phyloP scores from a whole-genome alignment of 1,140 invertebrate species.

The Caenorhabditis brenneri region DNA sequence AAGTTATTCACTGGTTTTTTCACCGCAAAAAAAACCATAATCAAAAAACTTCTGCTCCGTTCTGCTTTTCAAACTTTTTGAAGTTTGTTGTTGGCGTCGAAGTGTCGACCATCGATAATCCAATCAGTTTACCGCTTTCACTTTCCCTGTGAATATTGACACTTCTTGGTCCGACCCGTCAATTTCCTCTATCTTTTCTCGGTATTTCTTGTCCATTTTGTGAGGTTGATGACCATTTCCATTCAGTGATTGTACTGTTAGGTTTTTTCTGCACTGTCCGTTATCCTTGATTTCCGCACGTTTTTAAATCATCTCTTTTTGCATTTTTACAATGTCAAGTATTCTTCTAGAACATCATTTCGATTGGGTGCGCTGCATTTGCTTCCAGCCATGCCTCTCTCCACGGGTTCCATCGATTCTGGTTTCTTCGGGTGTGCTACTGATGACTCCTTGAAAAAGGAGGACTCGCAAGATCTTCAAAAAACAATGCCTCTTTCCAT shows the following conservation, averaged over 20 bases:
- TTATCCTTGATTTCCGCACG: too few relatives aligned
- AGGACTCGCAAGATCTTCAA: not conserved
- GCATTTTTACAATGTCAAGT: too few relatives aligned
- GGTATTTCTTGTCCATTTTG: not conserved
- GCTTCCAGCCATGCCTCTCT: not conserved
- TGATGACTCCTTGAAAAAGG: slow-evolving; percentile 22
- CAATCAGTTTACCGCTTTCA: slow-evolving; percentile 35
- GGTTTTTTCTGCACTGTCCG: too few relatives aligned
- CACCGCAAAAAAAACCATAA: not conserved
- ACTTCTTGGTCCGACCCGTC: slow-evolving; percentile 31
- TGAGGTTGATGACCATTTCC: not conserved
- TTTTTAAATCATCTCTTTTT: too few relatives aligned
- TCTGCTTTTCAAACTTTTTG: not conserved
- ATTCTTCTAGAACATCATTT: not conserved
- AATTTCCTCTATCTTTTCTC: slow-evolving; percentile 28
- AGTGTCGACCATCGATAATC: slow-evolving; percentile 13
- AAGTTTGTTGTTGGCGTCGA: not conserved
- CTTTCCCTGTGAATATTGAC: slow-evolving; percentile 35
- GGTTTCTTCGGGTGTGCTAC: slow-evolving; percentile 35
- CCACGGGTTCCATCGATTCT: slow-evolving; percentile 37
- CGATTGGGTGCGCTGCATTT: not conserved
- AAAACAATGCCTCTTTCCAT: not conserved
- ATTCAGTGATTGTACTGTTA: not conserved
- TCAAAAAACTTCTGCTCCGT: not conserved
- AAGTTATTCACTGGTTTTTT: too few relatives aligned